phyloP scores from a whole-genome alignment of 2,797 vertebrate species.

The Cyprinella venusta region DNA sequence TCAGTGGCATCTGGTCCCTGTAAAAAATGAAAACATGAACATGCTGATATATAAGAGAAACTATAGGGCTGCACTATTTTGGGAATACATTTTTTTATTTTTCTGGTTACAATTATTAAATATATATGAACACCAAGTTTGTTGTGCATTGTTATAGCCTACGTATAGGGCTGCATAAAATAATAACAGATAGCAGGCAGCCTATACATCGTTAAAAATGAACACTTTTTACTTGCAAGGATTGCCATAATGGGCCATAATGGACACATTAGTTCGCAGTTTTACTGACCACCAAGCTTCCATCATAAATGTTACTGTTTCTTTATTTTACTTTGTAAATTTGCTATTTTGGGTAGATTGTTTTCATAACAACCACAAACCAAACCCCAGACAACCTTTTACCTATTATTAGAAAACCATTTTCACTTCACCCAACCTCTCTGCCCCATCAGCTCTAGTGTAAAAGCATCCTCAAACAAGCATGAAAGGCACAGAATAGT shows the following conservation, averaged over 20 bases:
- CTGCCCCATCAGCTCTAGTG: neutral
- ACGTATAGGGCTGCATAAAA: too few relatives aligned
- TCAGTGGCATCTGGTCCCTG: too few relatives aligned
- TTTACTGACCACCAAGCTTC: neutral
- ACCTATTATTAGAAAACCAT: neutral
- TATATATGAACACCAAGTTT: too few relatives aligned
- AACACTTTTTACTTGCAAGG: too few relatives aligned
- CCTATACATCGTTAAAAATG: too few relatives aligned
- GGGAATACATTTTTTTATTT: too few relatives aligned
- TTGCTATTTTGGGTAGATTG: neutral
- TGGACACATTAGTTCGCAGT: neutral
- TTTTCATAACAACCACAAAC: neutral
- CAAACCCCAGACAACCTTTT: neutral
- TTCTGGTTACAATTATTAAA: too few relatives aligned
- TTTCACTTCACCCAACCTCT: neutral
- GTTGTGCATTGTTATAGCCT: too few relatives aligned
- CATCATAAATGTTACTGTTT: neutral
- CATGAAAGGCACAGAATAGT: neutral
- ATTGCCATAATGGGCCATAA: neutral
- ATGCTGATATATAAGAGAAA: too few relatives aligned
- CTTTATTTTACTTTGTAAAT: neutral
- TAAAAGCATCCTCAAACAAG: slow-evolving; percentile 21
- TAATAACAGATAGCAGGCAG: too few relatives aligned
- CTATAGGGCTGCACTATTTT: too few relatives aligned
- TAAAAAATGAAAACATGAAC: too few relatives aligned